A percentile compares a stretch with the other conserved stretches of the same genome.
Evolutionary conservation across 1,140 invertebrate species (phyloP).

Genomic region (Ostrea denselamellosa): DNA sequence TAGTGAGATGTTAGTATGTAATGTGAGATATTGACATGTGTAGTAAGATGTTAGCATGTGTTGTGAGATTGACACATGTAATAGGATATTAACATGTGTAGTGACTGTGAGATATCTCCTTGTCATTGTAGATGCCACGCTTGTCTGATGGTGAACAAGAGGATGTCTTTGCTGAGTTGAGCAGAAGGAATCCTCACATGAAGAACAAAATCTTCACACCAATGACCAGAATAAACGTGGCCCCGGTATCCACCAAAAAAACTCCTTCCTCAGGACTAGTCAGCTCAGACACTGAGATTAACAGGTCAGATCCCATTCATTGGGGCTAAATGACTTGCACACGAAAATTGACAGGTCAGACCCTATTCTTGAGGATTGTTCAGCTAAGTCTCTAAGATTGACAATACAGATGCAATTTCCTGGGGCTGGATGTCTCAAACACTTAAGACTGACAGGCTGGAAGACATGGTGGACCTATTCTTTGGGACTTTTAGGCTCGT

Average conservation of each 20-base stretch:
- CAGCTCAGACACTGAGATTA: constrained; percentile 19
- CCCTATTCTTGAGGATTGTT: background rate
- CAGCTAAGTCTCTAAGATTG: too few relatives aligned
- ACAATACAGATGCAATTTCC: too few relatives aligned
- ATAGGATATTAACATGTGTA: background rate
- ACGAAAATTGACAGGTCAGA: background rate
- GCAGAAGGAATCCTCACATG: constrained; percentile 42
- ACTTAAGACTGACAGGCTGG: too few relatives aligned
- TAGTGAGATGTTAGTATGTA: too few relatives aligned
- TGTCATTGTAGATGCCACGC: constrained; percentile 42
- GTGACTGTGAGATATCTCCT: background rate
- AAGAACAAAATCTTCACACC: constrained; percentile 46
- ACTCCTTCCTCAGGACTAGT: constrained; percentile 40
- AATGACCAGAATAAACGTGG: constrained; percentile 34
- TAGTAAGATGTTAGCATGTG: too few relatives aligned
- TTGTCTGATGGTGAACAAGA: constrained; percentile 34
- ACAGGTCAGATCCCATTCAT: constrained; percentile 27
- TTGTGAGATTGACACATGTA: background rate
- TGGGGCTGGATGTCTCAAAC: too few relatives aligned
- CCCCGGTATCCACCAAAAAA: constrained; percentile 46
- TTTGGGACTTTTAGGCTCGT: too few relatives aligned
- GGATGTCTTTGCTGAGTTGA: constrained; percentile 44
- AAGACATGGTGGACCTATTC: too few relatives aligned
- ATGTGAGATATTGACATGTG: too few relatives aligned
- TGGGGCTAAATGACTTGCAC: background rate